These are phyloP conservation scores for Thermophis baileyi DNA, from an alignment of 2,113 vertebrate genomes.

Conservation along the genomic window DNA sequence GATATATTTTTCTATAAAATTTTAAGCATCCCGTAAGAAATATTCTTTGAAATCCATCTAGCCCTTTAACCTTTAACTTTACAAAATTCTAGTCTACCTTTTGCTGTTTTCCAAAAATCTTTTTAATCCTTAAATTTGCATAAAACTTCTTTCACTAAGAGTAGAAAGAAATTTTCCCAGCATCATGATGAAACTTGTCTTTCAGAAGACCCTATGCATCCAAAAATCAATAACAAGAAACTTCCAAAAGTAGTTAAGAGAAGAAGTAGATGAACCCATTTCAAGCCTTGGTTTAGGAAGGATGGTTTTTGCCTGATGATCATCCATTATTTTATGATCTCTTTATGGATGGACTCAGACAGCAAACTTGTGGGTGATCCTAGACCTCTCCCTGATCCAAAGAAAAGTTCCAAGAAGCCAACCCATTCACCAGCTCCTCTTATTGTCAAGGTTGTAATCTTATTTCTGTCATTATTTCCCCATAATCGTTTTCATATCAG, in stretches of 20 bases:
- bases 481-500: neutral
- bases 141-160: neutral
- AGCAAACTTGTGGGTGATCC: neutral
- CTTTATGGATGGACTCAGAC: neutral
- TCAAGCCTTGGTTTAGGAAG: neutral
- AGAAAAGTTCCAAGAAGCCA: neutral
- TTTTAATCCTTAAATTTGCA: neutral
- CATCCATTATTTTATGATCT: neutral
- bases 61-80: neutral
- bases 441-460: neutral
- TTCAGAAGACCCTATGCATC: no score
- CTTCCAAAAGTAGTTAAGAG: neutral
- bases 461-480: neutral
- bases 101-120: neutral
- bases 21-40: neutral
- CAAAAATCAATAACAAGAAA: no score
- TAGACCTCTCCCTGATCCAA: neutral
- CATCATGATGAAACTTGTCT: no score
- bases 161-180: neutral
- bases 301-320: neutral
- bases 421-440: neutral
- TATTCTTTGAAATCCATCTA: neutral
- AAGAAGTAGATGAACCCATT: neutral
- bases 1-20: neutral
- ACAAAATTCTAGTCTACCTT: no score